Percentiles rank a stretch among this genome's conserved stretches.
These are phyloP conservation scores for Cairina moschata DNA, from an alignment of 2,113 vertebrate species.

Conservation along the genomic window DNA sequence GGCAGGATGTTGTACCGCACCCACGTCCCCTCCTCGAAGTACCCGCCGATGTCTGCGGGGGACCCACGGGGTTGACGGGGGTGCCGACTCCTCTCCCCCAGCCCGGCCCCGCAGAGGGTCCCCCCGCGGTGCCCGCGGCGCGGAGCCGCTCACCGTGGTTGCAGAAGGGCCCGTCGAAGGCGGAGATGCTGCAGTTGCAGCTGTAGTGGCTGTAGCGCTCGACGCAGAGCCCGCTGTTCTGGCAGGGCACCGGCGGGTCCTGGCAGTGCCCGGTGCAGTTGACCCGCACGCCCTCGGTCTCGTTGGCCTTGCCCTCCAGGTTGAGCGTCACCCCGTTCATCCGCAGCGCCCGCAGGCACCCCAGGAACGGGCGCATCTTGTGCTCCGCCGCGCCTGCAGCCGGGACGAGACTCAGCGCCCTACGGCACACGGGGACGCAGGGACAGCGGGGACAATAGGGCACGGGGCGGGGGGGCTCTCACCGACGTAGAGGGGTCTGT, in stretches of 20 bases:
- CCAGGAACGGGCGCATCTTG: constrained; percentile 89
- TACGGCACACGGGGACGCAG: fast-evolving
- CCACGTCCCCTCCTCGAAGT: constrained; percentile 93
- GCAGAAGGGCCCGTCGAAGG: constrained; percentile 94
- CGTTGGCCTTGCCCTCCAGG: constrained; percentile 92
- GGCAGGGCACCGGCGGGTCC: constrained; percentile 88
- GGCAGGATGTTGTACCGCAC: constrained; percentile 91
- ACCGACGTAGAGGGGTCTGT: constrained; percentile 91
- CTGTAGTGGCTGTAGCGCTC: constrained; percentile 93
- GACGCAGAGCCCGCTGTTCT: constrained; percentile 91
- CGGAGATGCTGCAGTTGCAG: constrained; percentile 94
- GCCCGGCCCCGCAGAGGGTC: fast-evolving
- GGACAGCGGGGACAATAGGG: fast-evolving
- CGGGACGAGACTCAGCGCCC: neutral
- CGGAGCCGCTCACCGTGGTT: constrained; percentile 83
- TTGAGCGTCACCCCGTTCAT: constrained; percentile 94
- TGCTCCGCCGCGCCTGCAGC: constrained; percentile 87
- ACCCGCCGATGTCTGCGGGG: constrained; percentile 88
- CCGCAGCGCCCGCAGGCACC: constrained; percentile 90
- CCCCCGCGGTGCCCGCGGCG: fast-evolving
- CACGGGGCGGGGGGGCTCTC: neutral
- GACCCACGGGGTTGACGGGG: fast-evolving
- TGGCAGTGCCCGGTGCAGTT: constrained; percentile 93
- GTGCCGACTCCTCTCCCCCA: neutral
- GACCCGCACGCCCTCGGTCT: constrained; percentile 86